These are phyloP conservation scores for Schizotus pectinicornis DNA, from an alignment of 2,888 invertebrate genomes.

Conservation along the genomic window DNA sequence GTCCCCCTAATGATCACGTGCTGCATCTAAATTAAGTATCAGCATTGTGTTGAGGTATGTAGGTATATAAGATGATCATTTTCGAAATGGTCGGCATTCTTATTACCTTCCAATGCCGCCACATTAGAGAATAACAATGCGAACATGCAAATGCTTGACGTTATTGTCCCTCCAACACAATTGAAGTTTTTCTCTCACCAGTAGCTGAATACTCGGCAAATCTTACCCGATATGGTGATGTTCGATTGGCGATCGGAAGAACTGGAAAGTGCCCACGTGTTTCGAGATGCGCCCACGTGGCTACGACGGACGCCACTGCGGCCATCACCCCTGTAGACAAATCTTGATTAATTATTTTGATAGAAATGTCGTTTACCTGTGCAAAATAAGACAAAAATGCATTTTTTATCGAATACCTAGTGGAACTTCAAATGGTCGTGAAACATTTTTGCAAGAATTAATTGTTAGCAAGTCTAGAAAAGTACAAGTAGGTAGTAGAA, in stretches of 20 bases:
- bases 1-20: too few relatives aligned
- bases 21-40: too few relatives aligned
- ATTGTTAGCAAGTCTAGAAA: too few relatives aligned
- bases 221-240: constrained; percentile 50
- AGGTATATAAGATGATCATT: too few relatives aligned
- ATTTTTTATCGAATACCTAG: constrained; percentile 18
- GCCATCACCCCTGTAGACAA: constrained; percentile 46
- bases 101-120: constrained; percentile 6
- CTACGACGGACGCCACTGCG: constrained; percentile 50
- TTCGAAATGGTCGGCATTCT: background rate
- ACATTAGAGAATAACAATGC: background rate
- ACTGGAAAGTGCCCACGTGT: constrained; percentile 50
- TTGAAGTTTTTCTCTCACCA: constrained; percentile 11
- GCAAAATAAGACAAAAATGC: constrained; percentile 13
- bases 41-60: too few relatives aligned
- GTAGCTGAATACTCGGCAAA: constrained; percentile 25
- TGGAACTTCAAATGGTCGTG: constrained; percentile 3
- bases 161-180: constrained; percentile 19
- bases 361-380: constrained; percentile 33
- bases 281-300: constrained; percentile 46
- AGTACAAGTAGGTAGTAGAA: too few relatives aligned
- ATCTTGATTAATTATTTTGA: constrained; percentile 40
- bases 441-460: constrained; percentile 10
- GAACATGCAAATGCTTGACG: constrained; percentile 15
- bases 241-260: constrained; percentile 39